Percentiles rank a stretch among this genome's conserved stretches.
These are phyloP conservation scores for Dicranocentrus wangi DNA, from an alignment of 2,888 invertebrate genomes.

Conservation along the genomic window DNA sequence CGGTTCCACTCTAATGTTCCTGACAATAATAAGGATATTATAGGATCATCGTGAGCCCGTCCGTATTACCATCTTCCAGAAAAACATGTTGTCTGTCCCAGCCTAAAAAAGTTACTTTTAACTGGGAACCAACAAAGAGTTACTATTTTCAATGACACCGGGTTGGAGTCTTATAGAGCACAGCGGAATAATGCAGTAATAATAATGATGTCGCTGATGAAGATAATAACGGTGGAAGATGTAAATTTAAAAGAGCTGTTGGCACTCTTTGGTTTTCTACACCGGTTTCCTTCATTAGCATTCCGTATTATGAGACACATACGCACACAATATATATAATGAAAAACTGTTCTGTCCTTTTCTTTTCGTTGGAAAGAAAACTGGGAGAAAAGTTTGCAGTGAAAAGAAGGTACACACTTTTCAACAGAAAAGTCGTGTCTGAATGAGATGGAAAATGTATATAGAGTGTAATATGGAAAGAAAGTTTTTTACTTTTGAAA, in stretches of 20 bases:
- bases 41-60: neutral
- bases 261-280: slow-evolving; percentile 45
- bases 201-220: neutral
- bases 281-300: slow-evolving; percentile 60
- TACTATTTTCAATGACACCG: neutral
- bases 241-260: slow-evolving; percentile 48
- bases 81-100: no score
- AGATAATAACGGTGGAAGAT: neutral
- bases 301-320: slow-evolving; percentile 38
- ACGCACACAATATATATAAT: no score
- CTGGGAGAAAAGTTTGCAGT: slow-evolving; percentile 34
- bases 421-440: neutral
- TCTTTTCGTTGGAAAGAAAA: slow-evolving; percentile 12
- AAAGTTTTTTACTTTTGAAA: slow-evolving; percentile 30
- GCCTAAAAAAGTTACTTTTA: no score
- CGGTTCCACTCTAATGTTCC: slow-evolving; percentile 17
- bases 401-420: slow-evolving; percentile 9
- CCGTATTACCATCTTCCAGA: no score
- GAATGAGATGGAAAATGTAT: neutral
- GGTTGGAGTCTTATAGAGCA: no score
- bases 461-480: slow-evolving; percentile 11
- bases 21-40: slow-evolving; percentile 42
- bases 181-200: neutral
- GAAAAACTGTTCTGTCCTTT: slow-evolving; percentile 33
- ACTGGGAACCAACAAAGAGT: no score